Percentiles rank a stretch among this genome's conserved stretches.
These are phyloP conservation scores for Azemiops feae DNA, from an alignment of 2,113 vertebrate genomes.

Conservation along the genomic window DNA sequence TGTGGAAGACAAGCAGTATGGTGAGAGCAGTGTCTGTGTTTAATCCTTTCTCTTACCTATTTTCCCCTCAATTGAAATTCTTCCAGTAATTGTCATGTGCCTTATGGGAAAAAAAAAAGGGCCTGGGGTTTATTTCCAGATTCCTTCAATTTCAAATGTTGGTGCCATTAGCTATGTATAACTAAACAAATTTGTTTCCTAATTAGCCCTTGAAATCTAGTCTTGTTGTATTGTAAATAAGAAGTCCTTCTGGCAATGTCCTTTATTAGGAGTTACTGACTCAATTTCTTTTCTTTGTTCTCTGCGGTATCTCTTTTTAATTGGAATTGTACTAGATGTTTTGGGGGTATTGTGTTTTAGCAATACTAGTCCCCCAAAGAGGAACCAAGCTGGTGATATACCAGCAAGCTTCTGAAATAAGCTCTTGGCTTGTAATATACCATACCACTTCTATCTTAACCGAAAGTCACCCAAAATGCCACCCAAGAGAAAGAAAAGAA, in stretches of 20 bases:
- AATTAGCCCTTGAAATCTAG: neutral
- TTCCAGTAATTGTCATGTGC: neutral
- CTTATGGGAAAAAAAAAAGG: neutral
- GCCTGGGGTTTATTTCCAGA: neutral
- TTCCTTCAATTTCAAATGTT: neutral
- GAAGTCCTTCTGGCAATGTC: neutral
- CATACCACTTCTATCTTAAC: neutral
- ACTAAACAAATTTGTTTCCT: conserved; percentile 22
- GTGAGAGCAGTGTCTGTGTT: neutral
- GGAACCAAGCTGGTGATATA: neutral
- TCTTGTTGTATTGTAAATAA: conserved; percentile 11
- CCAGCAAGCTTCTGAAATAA: neutral
- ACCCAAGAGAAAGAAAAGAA: neutral
- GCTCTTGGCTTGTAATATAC: neutral
- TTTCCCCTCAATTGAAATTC: neutral
- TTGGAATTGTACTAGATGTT: neutral
- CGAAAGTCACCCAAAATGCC: neutral
- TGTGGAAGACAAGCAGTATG: neutral
- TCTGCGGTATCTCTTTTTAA: neutral
- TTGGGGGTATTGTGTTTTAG: neutral
- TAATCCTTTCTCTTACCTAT: neutral
- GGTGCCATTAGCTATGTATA: neutral
- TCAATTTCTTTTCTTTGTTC: conserved; percentile 25
- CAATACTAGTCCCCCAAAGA: neutral
- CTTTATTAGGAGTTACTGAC: conserved; percentile 17